Base-by-base conservation (phyloP, 2,797 vertebrate genomes). In the Lutjanus argentimaculatus region DNA sequence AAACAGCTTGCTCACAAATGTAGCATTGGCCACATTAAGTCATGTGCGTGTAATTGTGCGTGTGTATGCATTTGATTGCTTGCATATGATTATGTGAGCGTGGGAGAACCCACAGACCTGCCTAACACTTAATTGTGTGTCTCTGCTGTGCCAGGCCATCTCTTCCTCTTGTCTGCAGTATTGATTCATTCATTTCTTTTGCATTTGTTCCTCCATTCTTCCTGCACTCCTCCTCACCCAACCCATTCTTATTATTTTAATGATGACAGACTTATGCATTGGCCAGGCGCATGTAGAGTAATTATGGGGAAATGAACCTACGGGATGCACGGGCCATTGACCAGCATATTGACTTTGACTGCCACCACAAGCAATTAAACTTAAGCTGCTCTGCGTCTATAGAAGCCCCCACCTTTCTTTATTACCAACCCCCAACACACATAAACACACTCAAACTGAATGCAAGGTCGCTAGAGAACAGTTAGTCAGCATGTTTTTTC, bases 341-440 rank as follows among this genome's bases (percentile, higher is more conserved):
- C 93, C 93, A 93, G 89, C 92, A 94, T 95, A 96, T 96, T 95
- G 95, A 95, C 94, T 95, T 93, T 93, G 93, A 95, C 93, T 95
- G 93, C 94, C 93, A 96, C 94, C 91, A 93, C 93, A 94, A 95
- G 94, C 95, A 95, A 95, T 96, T 95, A 95, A 95, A 94, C 91
- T 92, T 93, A 93, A 95, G 94, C 90, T 89, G 89, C 88, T 91
- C 83, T 53, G 84, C 87, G 69, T 93, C 92, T 93, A 93, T 88
- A 82, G 91, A 92, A 83, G 75, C 86, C 85, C 73, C 85, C 84
- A 67, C 91, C 80, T 80, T 72, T 74, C 77, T 89, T 88, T 93
- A 86, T 88, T 75, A 78, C 82, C 76, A 72, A 22, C 55, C 51
- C 58, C 25, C 17, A n/a, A 79, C 67, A 69, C 61, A 82, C 62